Base-by-base conservation (phyloP, 2,888 invertebrate genomes). In the Aphidius colemani region DNA sequence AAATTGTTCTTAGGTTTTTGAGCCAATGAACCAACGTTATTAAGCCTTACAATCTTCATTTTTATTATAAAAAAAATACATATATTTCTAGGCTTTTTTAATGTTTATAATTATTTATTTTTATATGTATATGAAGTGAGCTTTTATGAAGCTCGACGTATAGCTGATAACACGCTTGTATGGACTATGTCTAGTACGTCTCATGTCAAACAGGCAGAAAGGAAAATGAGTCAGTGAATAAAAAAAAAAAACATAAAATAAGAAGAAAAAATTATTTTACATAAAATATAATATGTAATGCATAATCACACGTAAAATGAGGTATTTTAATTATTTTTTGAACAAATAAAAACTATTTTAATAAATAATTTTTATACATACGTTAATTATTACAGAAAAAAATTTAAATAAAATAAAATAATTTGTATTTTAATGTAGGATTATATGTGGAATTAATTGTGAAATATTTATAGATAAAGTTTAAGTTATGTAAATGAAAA, bases 111-210 rank as follows among this genome's bases (percentile, higher is more conserved):
- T 39, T 41, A 41, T 13, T 40, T 53, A 53, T 53, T 53, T 53
- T 41, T 49, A 49, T 49, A 53, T 40, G 5, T 9, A 46, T 30
- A n/a, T 18, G 41, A 11, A 40, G 11, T 10, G 40, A 48, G 48
- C 46, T 55, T 61, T 53, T 56, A 57, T 57, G 58, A 51, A 63
- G 50, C 44, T 8, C 41, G 53, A 13, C 62, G 45, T 45, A 13
- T 30, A 45, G 57, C 51, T 51, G 57, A 63, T 63, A 58, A 51
- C 62, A 63, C 62, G 62, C 62, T 46, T 63, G 45, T 63, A 49
- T 63, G 44, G 50, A 57, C 50, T 45, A n/a, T 18, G 13, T 40
- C 18, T 30, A 5, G 30, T 30, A 30, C 5, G 30, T 58, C 9
- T 39, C 11, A 43, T 39, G 43, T 44, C 49, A 56, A 11, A 43